Evolutionary conservation across 2,888 invertebrate species (phyloP).

Genomic region (Lithophane semibrunnea): DNA sequence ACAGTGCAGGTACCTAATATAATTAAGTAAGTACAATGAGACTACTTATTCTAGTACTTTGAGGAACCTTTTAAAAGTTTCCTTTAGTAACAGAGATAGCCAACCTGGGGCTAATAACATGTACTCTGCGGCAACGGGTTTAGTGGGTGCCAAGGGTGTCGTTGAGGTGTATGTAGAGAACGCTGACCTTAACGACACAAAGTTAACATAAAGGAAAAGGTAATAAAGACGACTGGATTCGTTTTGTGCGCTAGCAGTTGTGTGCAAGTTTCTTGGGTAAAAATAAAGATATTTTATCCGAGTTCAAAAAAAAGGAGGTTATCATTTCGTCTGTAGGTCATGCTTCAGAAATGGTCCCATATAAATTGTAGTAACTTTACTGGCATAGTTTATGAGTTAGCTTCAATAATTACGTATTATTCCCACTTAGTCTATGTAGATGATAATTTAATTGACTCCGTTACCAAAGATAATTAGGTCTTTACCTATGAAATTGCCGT

Average conservation of each 20-base stretch:
- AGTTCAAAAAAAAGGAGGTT: too few species aligned
- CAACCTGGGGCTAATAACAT: conserved; percentile 29
- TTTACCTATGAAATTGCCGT: too few species aligned
- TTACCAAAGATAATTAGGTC: too few species aligned
- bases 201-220: conserved; percentile 3
- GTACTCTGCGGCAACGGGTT: conserved; percentile 10
- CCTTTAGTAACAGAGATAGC: conserved; percentile 8
- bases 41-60: conserved; percentile 1
- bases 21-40: neutral
- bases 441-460: too few species aligned
- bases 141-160: conserved; percentile 21
- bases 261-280: neutral
- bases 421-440: too few species aligned
- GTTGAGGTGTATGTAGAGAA: neutral
- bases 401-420: too few species aligned
- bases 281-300: neutral
- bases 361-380: too few species aligned
- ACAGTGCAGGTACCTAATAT: neutral
- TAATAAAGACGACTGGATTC: neutral
- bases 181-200: conserved; percentile 10
- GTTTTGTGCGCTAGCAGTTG: neutral
- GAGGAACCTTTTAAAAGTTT: conserved; percentile 19
- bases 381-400: too few species aligned
- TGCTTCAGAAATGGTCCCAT: too few species aligned
- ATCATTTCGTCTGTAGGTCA: too few species aligned